These are phyloP conservation scores for Drosophila ficusphila DNA, from an alignment of 1,140 invertebrate species.

Conservation along the genomic window DNA sequence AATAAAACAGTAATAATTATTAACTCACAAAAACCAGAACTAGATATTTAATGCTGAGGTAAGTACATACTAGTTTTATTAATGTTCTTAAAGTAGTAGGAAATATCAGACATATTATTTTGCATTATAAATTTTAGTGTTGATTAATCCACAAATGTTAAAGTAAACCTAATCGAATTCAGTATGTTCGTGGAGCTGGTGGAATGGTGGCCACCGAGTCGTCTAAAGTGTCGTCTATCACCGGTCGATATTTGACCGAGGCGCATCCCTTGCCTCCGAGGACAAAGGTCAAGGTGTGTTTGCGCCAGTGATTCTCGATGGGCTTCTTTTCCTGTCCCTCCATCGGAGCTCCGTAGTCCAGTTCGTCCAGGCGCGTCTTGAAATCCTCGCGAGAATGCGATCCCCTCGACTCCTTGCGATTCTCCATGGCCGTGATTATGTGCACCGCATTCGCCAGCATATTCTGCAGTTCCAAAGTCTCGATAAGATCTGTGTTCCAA, in stretches of 20 bases:
- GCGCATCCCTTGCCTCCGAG: constrained; percentile 91
- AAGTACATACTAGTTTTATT: no score
- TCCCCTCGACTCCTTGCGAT: constrained; percentile 97
- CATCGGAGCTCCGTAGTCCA: constrained; percentile 59
- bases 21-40: no score
- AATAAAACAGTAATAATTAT: no score
- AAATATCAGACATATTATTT: no score
- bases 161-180: constrained; percentile 48
- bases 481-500: constrained; percentile 98
- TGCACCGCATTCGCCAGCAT: constrained; percentile 96
- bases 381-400: constrained; percentile 99
- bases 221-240: constrained; percentile 95
- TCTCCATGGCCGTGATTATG: constrained; percentile 95
- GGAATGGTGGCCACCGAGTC: constrained; percentile 91
- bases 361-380: constrained; percentile 95
- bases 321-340: constrained; percentile 89
- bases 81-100: no score
- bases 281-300: constrained; percentile 93
- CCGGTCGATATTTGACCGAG: constrained; percentile 92
- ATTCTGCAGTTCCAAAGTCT: constrained; percentile 98
- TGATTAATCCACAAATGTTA: not conserved
- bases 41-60: no score
- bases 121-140: no score
- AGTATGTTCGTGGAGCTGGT: constrained; percentile 95
- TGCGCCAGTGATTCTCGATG: constrained; percentile 96